Evolutionary conservation across 2,888 invertebrate genomes (phyloP), one percentile per base, ranked within the genome.

Genomic region (Orthosia cruda): DNA sequence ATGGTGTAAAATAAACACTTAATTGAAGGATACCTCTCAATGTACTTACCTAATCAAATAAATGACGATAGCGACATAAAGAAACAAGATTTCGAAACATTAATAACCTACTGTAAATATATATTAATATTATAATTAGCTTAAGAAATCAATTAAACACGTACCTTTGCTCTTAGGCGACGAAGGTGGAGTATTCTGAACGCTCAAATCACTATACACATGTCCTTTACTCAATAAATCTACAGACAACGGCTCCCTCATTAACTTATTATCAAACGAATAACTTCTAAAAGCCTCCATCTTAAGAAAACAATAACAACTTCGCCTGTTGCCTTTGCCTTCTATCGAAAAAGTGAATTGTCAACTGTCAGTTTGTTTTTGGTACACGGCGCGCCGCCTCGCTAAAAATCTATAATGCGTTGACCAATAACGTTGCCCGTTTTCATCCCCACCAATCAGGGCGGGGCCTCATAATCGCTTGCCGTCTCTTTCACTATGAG

Each of bases 361-460:
- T 95, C 93, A 94, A 84, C 85, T 90, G 90, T 90, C 91, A 92
- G 90, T 91, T 90, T 90, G 92, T 92, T 93, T 91, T 92, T 90
- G 89, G 88, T 89, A 77, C 85, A 83, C 87, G 84, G 81, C 84
- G 86, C 87, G 81, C 88, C 92, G 92, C 92, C 92, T 93, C 87
- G 93, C 93, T 94, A 94, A 96, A 96, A 96, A 96, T 96, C 96
- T 91, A 96, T 96, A 96, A 96, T 93, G 91, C 90, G 88, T 86
- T 91, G 87, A 87, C 96, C 96, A 96, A 96, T 96, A 93, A 95
- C 93, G 92, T 81, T 80, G 87, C 84, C 87, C 84, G 89, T 89
- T 90, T 89, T 88, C 88, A 91, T 91, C 95, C 96, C 95, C 95
- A 91, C 95, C 93, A 91, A 91, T 92, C 87, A 92, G 93, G 96